These are phyloP conservation scores for Corticium candelabrum DNA, from an alignment of 37 sponge, comb jelly and placozoan genomes.

Conservation along the genomic window DNA sequence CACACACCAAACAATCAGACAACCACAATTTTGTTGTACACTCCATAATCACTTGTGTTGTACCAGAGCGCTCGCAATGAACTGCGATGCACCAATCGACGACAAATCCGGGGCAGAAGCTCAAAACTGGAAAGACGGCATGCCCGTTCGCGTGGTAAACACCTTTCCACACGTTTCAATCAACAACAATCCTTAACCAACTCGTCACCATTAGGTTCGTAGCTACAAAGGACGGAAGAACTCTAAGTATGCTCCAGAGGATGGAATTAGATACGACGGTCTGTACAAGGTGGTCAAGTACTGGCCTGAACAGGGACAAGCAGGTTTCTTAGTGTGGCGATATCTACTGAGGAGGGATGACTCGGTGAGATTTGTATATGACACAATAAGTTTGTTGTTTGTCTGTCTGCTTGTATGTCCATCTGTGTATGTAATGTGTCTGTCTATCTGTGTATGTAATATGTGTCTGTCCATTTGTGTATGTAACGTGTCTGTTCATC, in stretches of 20 bases:
- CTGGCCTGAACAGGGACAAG: slow-evolving; percentile 70
- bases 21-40: too few relatives aligned
- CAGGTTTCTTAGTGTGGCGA: slow-evolving; percentile 78
- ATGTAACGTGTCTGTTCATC: too few relatives aligned
- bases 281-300: slow-evolving; percentile 90
- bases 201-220: slow-evolving; percentile 34
- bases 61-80: slow-evolving; percentile 64
- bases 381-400: too few relatives aligned
- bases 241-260: slow-evolving; percentile 76
- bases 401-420: too few relatives aligned
- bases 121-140: slow-evolving; percentile 69
- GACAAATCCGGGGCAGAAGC: slow-evolving; percentile 68
- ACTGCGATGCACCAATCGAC: slow-evolving; percentile 63
- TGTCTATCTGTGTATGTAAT: too few relatives aligned
- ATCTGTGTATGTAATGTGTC: too few relatives aligned
- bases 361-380: slow-evolving; percentile 20
- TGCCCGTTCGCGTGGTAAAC: slow-evolving; percentile 76
- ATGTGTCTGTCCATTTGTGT: too few relatives aligned
- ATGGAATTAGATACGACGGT: slow-evolving; percentile 89
- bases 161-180: not conserved
- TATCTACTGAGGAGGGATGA: slow-evolving; percentile 76
- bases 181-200: not conserved
- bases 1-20: too few relatives aligned
- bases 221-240: slow-evolving; percentile 69
- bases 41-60: not conserved